These are phyloP conservation scores for Thalpophila matura DNA, from an alignment of 2,888 invertebrate species.

Conservation along the genomic window DNA sequence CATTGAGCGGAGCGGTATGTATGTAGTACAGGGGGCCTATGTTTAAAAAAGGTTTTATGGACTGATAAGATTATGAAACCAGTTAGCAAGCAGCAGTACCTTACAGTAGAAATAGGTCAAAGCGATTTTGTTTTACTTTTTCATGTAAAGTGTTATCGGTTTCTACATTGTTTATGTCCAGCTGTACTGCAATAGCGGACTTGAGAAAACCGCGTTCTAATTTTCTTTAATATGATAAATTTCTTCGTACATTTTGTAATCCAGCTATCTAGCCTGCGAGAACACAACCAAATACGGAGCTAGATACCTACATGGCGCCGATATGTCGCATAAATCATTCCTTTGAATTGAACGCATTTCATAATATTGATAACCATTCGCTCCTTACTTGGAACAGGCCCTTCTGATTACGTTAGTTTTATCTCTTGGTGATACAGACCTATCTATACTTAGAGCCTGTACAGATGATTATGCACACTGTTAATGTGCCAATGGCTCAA, in stretches of 20 bases:
- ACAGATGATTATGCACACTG: constrained; percentile 11
- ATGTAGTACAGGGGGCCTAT: constrained; percentile 8
- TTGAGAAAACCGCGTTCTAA: constrained; percentile 20
- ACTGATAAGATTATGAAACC: constrained; percentile 24
- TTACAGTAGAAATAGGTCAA: background rate
- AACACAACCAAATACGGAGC: constrained; percentile 39
- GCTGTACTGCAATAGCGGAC: constrained; percentile 1
- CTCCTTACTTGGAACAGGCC: constrained; percentile 6
- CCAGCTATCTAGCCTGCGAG: constrained; percentile 14
- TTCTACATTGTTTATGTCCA: constrained; percentile 17
- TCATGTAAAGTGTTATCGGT: background rate
- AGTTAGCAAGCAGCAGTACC: constrained; percentile 4
- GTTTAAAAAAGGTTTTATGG: constrained; percentile 15
- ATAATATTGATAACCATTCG: constrained; percentile 47
- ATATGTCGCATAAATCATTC: constrained; percentile 45
- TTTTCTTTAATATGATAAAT: constrained; percentile 30
- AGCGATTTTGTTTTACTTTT: constrained; percentile 18
- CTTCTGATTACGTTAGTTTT: constrained; percentile 23
- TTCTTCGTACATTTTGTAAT: constrained; percentile 20
- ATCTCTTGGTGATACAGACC: constrained; percentile 9
- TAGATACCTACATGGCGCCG: constrained; percentile 36
- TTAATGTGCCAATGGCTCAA: constrained; percentile 29
- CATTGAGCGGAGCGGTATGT: no score
- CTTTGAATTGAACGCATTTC: constrained; percentile 33
- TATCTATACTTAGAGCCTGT: background rate